phyloP scores from a whole-genome alignment of 35 echinoderm and acorn worm genomes.

The Diadema setosum region DNA sequence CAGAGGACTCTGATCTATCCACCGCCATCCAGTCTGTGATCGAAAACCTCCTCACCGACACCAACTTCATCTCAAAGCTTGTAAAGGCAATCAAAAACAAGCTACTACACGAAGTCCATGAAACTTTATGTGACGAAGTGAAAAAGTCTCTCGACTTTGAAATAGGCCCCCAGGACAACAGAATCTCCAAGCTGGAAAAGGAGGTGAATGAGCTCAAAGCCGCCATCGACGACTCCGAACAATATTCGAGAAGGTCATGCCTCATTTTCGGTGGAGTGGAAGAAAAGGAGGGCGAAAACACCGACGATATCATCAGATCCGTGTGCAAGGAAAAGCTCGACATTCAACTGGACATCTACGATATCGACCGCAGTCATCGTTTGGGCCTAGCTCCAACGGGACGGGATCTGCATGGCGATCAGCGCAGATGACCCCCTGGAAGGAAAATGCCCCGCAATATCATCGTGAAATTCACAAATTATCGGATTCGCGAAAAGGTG shows the following conservation, averaged over 20 bases:
- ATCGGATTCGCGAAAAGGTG: too few relatives aligned
- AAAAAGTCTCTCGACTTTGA: background rate
- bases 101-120: background rate
- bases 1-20: background rate
- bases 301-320: background rate
- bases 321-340: background rate
- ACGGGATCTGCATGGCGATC: background rate
- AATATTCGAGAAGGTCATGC: background rate
- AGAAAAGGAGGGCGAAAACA: background rate
- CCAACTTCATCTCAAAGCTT: background rate
- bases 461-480: too few relatives aligned
- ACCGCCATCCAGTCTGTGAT: background rate
- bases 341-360: background rate
- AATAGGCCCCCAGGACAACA: background rate
- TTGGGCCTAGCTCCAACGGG: background rate
- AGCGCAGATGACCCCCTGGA: too few relatives aligned
- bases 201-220: background rate
- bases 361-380: background rate
- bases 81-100: background rate
- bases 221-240: background rate
- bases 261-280: background rate
- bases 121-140: background rate
- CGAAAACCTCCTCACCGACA: background rate
- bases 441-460: too few relatives aligned
- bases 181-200: background rate